These are phyloP conservation scores for Saguinus midas DNA, from an alignment of 2,113 vertebrate species.

Conservation along the genomic window DNA sequence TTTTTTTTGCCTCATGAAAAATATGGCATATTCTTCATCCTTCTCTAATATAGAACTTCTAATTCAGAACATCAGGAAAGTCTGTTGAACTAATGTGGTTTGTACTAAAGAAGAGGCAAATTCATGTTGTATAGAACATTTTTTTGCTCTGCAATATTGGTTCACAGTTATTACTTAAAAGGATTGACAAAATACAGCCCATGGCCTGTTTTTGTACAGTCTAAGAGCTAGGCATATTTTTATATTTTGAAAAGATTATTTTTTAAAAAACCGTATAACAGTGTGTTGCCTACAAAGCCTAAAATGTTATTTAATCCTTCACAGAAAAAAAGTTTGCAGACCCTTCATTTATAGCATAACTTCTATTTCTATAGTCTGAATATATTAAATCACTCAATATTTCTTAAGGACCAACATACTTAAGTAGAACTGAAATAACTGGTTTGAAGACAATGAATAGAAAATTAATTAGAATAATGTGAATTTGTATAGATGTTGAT, in stretches of 20 bases:
- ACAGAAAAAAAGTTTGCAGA: background rate
- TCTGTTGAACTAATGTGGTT: background rate
- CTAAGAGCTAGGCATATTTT: background rate
- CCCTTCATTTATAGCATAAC: background rate
- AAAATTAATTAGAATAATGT: background rate
- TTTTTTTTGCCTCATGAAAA: background rate
- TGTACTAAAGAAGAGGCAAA: constrained; percentile 29
- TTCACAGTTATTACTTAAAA: constrained; percentile 36
- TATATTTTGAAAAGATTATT: background rate
- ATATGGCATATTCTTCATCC: background rate
- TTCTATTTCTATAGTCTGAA: background rate
- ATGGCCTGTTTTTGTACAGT: background rate
- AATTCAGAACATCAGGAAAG: background rate
- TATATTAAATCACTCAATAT: constrained; percentile 8
- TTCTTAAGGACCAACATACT: background rate
- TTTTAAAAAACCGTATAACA: background rate
- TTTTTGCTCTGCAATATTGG: background rate
- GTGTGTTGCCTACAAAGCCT: background rate
- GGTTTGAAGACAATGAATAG: background rate
- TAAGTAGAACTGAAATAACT: background rate
- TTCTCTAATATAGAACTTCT: background rate
- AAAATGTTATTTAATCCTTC: background rate
- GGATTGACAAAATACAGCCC: background rate
- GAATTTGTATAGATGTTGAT: background rate
- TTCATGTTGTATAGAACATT: background rate